Evolutionary conservation across 2,797 vertebrate species (phyloP).

Genomic region (Pantherophis alleghaniensis): DNA sequence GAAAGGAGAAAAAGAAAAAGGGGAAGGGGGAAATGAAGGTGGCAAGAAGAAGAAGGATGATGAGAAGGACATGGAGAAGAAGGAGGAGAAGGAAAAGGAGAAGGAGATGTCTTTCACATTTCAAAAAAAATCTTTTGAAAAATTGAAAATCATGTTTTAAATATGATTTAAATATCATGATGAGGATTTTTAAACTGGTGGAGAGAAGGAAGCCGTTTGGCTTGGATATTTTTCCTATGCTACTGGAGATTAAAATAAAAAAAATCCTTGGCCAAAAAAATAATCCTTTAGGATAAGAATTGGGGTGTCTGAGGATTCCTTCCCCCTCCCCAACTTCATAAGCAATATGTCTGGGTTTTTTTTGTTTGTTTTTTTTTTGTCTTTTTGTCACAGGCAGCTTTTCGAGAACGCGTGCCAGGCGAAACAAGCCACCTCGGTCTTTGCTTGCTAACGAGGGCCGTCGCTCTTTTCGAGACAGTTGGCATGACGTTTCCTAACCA

Average conservation of each 20-base stretch:
- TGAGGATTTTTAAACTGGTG: neutral
- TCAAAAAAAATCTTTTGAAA: neutral
- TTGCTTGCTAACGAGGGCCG: conserved; percentile 6
- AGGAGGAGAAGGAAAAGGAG: too few relatives aligned
- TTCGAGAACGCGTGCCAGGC: neutral
- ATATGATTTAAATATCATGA: neutral
- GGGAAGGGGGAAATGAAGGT: too few relatives aligned
- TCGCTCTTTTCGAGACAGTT: neutral
- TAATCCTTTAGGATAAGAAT: neutral
- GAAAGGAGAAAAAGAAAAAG: too few relatives aligned
- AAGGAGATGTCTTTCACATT: neutral
- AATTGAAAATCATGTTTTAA: neutral
- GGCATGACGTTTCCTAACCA: neutral
- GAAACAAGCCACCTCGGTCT: neutral
- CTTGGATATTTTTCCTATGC: neutral
- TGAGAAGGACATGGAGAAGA: too few relatives aligned
- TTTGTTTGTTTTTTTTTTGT: too few relatives aligned
- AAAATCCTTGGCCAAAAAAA: neutral
- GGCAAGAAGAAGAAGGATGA: too few relatives aligned
- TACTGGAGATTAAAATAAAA: neutral
- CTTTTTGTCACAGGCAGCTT: neutral
- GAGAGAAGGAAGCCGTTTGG: neutral
- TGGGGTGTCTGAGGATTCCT: neutral
- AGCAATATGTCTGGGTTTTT: neutral
- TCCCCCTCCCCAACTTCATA: neutral